Evolutionary conservation across 2,797 vertebrate species (phyloP).

Genomic region (Epinephelus malabaricus): DNA sequence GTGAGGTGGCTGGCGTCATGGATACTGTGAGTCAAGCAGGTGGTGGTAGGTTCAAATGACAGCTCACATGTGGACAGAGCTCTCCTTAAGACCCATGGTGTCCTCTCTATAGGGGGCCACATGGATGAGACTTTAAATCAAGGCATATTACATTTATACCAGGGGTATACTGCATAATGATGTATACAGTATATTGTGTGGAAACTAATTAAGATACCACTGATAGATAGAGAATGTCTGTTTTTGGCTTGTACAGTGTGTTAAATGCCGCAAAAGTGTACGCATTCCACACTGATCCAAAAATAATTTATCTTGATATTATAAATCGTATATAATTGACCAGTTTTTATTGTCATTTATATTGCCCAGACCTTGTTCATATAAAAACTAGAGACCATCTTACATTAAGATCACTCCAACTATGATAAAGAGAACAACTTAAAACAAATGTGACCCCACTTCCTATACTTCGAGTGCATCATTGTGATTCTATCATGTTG

Average conservation of each 20-base stretch:
- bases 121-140: background rate
- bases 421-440: no score
- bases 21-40: slow-evolving; percentile 24
- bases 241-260: background rate
- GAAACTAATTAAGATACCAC: background rate
- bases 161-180: background rate
- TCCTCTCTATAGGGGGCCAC: background rate
- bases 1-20: slow-evolving; percentile 64
- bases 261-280: no score
- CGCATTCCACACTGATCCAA: no score
- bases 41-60: slow-evolving; percentile 44
- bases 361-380: no score
- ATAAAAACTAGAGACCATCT: no score
- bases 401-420: no score
- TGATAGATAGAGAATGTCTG: background rate
- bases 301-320: background rate
- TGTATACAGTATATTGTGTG: background rate
- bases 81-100: background rate
- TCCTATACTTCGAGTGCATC: no score
- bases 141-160: no score
- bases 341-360: no score
- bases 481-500: no score
- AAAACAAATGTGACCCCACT: no score
- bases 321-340: background rate
- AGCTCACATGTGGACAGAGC: slow-evolving; percentile 10